Conservation (phyloP, 2,888 invertebrate species). For the Amphiduros pacificus region DNA sequence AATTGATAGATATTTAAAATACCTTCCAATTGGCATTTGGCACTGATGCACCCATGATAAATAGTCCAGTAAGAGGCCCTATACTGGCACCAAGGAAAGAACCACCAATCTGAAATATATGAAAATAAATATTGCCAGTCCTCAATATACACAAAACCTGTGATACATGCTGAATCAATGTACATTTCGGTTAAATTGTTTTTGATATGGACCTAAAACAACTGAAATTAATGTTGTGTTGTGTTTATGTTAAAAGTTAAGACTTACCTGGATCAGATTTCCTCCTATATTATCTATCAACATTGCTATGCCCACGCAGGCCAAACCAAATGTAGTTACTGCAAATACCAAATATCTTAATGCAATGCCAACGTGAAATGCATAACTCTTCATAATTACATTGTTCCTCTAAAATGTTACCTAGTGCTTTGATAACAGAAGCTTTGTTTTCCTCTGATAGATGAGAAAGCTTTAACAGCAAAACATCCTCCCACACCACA, state of each 20-base stretch:
- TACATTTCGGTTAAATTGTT: too few relatives aligned
- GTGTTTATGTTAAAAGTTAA: too few relatives aligned
- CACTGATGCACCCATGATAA: background rate
- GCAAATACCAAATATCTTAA: background rate
- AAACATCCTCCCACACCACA: conserved; percentile 12
- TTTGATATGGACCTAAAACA: too few relatives aligned
- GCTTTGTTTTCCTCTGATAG: background rate
- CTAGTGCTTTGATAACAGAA: conserved; percentile 1
- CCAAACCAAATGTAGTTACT: background rate
- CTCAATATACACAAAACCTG: too few relatives aligned
- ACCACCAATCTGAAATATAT: background rate
- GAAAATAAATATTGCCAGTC: too few relatives aligned
- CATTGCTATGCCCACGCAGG: conserved; percentile 3
- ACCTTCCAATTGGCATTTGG: too few relatives aligned
- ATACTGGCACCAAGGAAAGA: background rate
- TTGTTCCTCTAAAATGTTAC: too few relatives aligned
- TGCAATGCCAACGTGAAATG: background rate
- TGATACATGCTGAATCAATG: too few relatives aligned
- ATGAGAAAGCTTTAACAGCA: background rate
- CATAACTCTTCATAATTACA: background rate
- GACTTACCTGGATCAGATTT: conserved; percentile 9
- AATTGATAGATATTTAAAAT: too few relatives aligned
- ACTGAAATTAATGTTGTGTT: too few relatives aligned
- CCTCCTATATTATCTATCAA: conserved; percentile 4
- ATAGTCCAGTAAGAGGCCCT: conserved; percentile 1